phyloP scores from a whole-genome alignment of 2,113 vertebrate species.

The Stercorarius parasiticus region DNA sequence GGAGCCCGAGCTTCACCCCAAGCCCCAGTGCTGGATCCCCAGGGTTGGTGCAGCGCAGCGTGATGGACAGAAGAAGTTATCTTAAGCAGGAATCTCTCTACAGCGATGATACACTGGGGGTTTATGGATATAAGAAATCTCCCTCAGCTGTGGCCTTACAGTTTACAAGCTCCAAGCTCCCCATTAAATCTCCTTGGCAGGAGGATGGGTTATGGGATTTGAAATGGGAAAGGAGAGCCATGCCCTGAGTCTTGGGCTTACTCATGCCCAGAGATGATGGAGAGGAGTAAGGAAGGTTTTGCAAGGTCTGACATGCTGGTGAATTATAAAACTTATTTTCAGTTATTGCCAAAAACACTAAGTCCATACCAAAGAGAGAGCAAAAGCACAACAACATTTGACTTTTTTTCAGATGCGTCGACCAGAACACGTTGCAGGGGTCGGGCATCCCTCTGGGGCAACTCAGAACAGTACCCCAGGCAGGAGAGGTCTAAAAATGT shows the following conservation, averaged over 20 bases:
- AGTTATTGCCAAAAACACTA: not conserved
- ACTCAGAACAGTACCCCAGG: not conserved
- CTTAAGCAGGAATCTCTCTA: not conserved
- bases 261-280: not conserved
- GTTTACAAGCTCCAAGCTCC: not conserved
- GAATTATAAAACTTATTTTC: not conserved
- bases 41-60: fast-evolving
- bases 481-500: not conserved
- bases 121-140: not conserved
- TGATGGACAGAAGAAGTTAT: fast-evolving
- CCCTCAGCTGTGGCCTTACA: not conserved
- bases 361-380: not conserved
- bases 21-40: not conserved
- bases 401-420: not conserved
- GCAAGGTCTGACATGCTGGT: not conserved
- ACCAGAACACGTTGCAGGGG: fast-evolving
- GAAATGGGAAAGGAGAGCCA: not conserved
- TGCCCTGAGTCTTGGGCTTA: not conserved
- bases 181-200: not conserved
- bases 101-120: not conserved
- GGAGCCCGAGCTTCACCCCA: not conserved
- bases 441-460: not conserved
- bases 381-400: not conserved
- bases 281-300: not conserved
- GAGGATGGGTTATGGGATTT: fast-evolving